Conservation (phyloP, 2,888 invertebrate species). For the Augochlorella aurata region DNA sequence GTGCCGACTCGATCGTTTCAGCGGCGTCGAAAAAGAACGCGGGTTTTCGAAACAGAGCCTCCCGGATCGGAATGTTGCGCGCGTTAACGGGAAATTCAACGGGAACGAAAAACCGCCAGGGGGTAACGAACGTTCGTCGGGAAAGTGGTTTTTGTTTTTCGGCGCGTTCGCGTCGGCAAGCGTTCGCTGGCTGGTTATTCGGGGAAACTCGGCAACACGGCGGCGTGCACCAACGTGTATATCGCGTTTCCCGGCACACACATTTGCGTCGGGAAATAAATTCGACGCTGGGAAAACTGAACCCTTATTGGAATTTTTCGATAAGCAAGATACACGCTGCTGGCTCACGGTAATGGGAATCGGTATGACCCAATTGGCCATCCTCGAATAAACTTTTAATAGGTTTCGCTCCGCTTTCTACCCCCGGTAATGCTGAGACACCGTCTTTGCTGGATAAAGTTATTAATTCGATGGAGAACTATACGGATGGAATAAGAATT, state of each 20-base stretch:
- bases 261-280: not conserved
- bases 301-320: slow-evolving; percentile 10
- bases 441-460: not conserved
- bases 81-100: not conserved
- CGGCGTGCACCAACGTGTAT: not conserved
- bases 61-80: not conserved
- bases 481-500: not conserved
- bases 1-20: not conserved
- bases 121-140: slow-evolving; percentile 11
- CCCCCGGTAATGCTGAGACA: not conserved
- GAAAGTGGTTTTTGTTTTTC: slow-evolving; percentile 1
- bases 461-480: slow-evolving; percentile 2
- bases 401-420: not conserved
- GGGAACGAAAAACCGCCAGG: not conserved
- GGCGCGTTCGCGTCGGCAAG: not conserved
- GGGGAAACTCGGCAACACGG: not conserved
- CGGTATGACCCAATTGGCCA: slow-evolving; percentile 16
- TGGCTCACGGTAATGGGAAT: slow-evolving; percentile 3
- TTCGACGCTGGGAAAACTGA: not conserved
- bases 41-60: not conserved
- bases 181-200: not conserved
- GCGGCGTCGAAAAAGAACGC: not conserved
- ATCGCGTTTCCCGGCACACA: not conserved
- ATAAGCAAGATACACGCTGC: slow-evolving; percentile 21
- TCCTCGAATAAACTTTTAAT: slow-evolving; percentile 18